Conservation (phyloP, 2,888 invertebrate genomes). For the Trissolcus brochymenae region DNA sequence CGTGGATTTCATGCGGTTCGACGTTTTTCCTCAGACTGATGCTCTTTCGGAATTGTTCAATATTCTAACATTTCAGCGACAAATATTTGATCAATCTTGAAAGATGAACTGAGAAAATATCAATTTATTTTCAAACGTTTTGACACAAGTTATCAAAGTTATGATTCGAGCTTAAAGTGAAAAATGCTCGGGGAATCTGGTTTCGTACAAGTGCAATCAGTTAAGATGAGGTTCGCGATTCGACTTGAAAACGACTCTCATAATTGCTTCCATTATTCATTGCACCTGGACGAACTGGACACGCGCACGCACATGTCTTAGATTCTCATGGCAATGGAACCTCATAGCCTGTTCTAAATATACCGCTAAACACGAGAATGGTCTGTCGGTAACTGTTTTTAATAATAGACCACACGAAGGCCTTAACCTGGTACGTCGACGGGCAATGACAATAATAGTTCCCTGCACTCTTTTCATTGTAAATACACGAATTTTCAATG, state of each 20-base stretch:
- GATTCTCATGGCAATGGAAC: constrained; percentile 52
- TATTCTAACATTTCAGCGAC: no score
- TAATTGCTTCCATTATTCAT: constrained; percentile 31
- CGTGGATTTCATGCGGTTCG: not conserved
- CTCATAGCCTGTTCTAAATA: constrained; percentile 62
- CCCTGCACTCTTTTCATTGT: constrained; percentile 49
- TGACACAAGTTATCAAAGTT: no score
- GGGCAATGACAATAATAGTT: constrained; percentile 54
- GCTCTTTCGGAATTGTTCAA: no score
- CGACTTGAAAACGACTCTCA: not conserved
- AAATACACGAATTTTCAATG: constrained; percentile 57
- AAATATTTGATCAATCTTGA: no score
- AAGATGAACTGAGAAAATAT: no score
- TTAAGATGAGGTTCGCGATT: not conserved
- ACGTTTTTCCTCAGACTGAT: no score
- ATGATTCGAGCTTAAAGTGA: not conserved
- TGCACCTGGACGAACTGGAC: constrained; percentile 24
- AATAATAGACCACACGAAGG: constrained; percentile 71
- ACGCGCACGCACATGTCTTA: constrained; percentile 19
- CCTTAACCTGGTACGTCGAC: constrained; percentile 57
- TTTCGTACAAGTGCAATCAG: not conserved
- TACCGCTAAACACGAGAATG: constrained; percentile 62
- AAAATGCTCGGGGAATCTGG: no score
- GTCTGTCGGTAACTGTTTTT: constrained; percentile 63
- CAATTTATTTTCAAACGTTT: no score